Percentiles rank a stretch among this genome's conserved stretches.
phyloP scores from a whole-genome alignment of 2,888 invertebrate species.

The Papilio protenor region DNA sequence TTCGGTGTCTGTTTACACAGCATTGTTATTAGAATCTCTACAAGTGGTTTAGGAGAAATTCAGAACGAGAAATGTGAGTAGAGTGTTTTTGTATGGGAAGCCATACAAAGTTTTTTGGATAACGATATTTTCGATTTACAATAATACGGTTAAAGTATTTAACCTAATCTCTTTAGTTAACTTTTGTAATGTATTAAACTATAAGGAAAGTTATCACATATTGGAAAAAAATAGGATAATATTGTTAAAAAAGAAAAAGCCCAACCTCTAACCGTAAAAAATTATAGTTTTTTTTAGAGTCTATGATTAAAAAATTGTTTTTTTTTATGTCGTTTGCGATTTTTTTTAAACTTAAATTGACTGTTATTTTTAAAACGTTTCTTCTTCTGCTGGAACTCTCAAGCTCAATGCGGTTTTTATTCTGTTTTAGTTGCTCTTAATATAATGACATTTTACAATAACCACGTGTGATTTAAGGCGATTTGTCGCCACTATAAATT shows the following conservation, averaged over 20 bases:
- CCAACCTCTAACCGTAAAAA: no score
- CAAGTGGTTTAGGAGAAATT: not conserved
- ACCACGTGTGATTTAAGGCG: not conserved
- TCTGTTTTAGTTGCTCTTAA: not conserved
- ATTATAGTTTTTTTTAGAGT: no score
- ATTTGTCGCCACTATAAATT: not conserved
- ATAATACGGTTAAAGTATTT: not conserved
- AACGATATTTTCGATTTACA: not conserved
- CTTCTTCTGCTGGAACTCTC: not conserved
- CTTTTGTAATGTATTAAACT: no score
- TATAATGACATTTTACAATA: not conserved
- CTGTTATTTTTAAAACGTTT: not conserved
- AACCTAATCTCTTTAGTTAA: not conserved
- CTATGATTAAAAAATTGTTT: no score
- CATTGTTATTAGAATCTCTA: slow-evolving; percentile 7
- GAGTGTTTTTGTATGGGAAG: not conserved
- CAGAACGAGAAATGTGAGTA: not conserved
- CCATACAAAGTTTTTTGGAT: not conserved
- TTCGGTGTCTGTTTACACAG: not conserved
- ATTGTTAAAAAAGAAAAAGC: no score
- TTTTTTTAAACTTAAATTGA: not conserved
- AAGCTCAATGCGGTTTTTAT: not conserved
- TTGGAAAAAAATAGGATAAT: no score
- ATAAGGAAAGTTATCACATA: no score
- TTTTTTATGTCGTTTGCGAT: no score